phyloP scores from a whole-genome alignment of 1,140 invertebrate genomes.

The Sarcophaga bullata region DNA sequence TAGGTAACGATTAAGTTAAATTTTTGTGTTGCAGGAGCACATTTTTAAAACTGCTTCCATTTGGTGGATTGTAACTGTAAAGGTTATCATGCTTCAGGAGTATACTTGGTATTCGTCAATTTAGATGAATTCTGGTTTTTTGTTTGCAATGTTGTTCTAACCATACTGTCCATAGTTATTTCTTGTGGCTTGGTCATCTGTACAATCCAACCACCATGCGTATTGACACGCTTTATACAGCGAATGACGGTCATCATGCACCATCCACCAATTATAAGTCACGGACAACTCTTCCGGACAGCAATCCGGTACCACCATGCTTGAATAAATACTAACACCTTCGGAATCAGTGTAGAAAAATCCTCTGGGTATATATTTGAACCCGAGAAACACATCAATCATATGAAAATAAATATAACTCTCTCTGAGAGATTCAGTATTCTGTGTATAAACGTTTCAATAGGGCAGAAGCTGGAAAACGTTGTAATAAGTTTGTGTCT shows the following conservation, averaged over 20 bases:
- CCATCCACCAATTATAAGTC: constrained; percentile 84
- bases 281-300: constrained; percentile 79
- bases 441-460: constrained; percentile 75
- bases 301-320: constrained; percentile 85
- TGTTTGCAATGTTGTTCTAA: background rate
- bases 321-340: constrained; percentile 80
- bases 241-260: constrained; percentile 82
- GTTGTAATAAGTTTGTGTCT: constrained; percentile 74
- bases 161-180: background rate
- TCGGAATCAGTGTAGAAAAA: constrained; percentile 76
- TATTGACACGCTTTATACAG: constrained; percentile 80
- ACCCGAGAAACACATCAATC: constrained; percentile 87
- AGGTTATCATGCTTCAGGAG: background rate
- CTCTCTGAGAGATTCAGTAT: constrained; percentile 83
- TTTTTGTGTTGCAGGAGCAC: constrained; percentile 53
- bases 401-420: constrained; percentile 87
- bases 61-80: background rate
- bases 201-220: constrained; percentile 77
- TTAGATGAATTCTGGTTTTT: constrained; percentile 47
- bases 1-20: constrained; percentile 49
- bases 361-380: constrained; percentile 81
- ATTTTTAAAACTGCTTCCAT: constrained; percentile 44
- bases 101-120: too few relatives aligned
- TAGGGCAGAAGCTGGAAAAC: constrained; percentile 83
- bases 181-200: background rate